phyloP scores from a whole-genome alignment of 2,113 vertebrate species.

The Rhinolophus ferrumequinum region DNA sequence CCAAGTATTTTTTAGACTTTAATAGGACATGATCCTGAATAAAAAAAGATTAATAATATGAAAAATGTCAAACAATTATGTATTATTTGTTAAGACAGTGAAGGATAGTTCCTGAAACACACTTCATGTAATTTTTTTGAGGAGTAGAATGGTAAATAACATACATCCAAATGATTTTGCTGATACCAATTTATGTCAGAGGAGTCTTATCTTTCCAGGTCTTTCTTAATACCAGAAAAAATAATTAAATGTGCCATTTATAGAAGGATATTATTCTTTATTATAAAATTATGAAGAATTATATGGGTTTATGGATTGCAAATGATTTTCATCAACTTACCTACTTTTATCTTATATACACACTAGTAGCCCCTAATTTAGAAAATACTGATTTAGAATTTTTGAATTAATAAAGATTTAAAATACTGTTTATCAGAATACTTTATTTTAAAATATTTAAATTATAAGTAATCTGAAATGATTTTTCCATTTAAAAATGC shows the following conservation, averaged over 20 bases:
- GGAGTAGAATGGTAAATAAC: conserved; percentile 27
- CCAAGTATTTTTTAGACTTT: conserved; percentile 27
- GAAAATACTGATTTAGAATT: neutral
- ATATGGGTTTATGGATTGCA: neutral
- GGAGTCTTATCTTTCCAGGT: neutral
- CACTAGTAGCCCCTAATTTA: neutral
- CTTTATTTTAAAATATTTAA: conserved; percentile 6
- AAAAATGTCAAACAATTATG: conserved; percentile 29
- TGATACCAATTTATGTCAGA: neutral
- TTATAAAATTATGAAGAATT: neutral
- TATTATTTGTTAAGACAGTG: neutral
- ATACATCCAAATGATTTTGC: conserved; percentile 7
- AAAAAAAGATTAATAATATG: conserved; percentile 7
- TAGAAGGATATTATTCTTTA: conserved; percentile 3
- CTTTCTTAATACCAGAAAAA: conserved; percentile 46
- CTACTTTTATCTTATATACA: neutral
- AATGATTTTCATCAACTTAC: conserved; percentile 24
- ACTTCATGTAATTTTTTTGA: neutral
- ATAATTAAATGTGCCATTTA: neutral
- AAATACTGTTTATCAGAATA: neutral
- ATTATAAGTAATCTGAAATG: neutral
- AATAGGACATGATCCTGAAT: neutral
- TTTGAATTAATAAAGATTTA: conserved; percentile 47
- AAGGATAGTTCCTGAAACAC: conserved; percentile 11
- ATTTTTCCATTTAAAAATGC: conserved; percentile 21